These are phyloP conservation scores for Brenthis ino DNA, from an alignment of 2,888 invertebrate genomes.

Conservation along the genomic window DNA sequence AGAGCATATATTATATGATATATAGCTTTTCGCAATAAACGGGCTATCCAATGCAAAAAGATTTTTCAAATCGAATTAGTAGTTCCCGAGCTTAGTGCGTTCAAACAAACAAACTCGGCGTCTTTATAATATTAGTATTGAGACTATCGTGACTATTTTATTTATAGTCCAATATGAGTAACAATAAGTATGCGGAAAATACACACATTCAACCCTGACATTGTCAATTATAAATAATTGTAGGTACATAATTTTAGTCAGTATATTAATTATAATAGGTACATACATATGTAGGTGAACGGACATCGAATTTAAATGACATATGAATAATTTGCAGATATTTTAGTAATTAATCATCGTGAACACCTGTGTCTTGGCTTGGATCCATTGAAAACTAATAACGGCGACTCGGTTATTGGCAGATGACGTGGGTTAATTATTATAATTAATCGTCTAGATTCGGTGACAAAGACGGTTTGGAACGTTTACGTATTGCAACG, in stretches of 20 bases:
- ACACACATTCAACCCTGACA: background rate
- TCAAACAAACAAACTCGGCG: no score
- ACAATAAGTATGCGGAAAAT: conserved; percentile 9
- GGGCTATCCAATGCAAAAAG: no score
- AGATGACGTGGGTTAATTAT: conserved; percentile 53
- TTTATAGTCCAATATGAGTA: background rate
- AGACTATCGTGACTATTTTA: no score
- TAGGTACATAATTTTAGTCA: background rate
- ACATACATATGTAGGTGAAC: background rate
- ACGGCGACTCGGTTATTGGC: conserved; percentile 47
- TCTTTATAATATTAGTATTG: no score
- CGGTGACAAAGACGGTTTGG: conserved; percentile 39
- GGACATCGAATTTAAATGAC: conserved; percentile 5
- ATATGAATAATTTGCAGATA: conserved; percentile 33
- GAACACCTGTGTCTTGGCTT: conserved; percentile 39
- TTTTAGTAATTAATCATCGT: conserved; percentile 40
- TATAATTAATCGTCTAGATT: conserved; percentile 59
- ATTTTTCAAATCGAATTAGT: no score
- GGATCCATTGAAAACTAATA: conserved; percentile 56
- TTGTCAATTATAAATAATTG: conserved; percentile 10
- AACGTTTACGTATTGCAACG: background rate
- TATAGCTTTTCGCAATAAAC: no score
- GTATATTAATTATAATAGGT: background rate
- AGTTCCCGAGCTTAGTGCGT: no score
- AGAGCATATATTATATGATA: no score